phyloP scores from a whole-genome alignment of 2,888 invertebrate genomes.

The Apamea epomidion region DNA sequence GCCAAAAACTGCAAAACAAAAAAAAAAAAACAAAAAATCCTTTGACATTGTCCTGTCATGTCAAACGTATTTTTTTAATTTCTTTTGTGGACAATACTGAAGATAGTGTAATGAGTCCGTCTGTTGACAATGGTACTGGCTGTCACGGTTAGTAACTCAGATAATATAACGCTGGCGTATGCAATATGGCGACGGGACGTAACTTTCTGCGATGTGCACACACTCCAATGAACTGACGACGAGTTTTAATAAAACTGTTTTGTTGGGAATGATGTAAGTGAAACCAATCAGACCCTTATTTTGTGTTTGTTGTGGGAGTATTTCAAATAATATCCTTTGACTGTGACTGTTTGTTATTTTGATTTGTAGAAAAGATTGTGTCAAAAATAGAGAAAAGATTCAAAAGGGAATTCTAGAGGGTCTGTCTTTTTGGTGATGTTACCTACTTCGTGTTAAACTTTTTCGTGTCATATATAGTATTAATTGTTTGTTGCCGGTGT shows the following conservation, averaged over 20 bases:
- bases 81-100: slow-evolving; percentile 57
- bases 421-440: background rate
- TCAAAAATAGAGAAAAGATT: background rate
- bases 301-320: slow-evolving; percentile 3
- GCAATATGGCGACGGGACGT: slow-evolving; percentile 61
- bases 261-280: slow-evolving; percentile 50
- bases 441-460: background rate
- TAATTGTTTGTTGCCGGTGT: background rate
- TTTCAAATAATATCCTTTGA: slow-evolving; percentile 20
- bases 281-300: slow-evolving; percentile 52
- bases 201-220: slow-evolving; percentile 65
- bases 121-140: slow-evolving; percentile 56
- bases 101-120: slow-evolving; percentile 65
- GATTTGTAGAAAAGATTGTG: slow-evolving; percentile 1
- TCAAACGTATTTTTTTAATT: slow-evolving; percentile 60
- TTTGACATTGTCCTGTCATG: slow-evolving; percentile 46
- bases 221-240: slow-evolving; percentile 53
- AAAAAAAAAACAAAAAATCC: slow-evolving; percentile 22
- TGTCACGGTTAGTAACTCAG: slow-evolving; percentile 62
- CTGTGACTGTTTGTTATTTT: slow-evolving; percentile 5
- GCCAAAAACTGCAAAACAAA: slow-evolving; percentile 15
- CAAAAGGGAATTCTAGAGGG: background rate
- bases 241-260: slow-evolving; percentile 64
- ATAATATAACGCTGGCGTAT: slow-evolving; percentile 62
- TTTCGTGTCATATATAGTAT: background rate